A percentile compares a stretch with the other conserved stretches of the same genome.
Evolutionary conservation across 53 echinoderm and acorn worm genomes (phyloP).

Genomic region (Paracentrotus lividus): DNA sequence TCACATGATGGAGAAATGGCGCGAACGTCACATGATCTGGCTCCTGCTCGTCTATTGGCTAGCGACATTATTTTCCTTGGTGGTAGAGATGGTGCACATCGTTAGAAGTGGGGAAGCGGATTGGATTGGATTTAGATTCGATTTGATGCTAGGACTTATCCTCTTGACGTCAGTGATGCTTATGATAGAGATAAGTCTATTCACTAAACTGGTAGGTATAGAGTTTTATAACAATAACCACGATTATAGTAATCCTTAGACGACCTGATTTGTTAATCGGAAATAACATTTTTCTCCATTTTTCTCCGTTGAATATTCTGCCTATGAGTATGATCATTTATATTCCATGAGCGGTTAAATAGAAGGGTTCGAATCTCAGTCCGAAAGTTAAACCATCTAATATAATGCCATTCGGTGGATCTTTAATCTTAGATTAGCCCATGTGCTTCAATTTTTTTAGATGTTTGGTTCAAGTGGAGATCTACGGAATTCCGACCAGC

Average conservation of each 20-base stretch:
- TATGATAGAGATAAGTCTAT: conserved; percentile 11
- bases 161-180: conserved; percentile 7
- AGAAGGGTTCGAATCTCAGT: too few species aligned
- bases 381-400: too few species aligned
- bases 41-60: conserved; percentile 81
- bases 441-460: background rate
- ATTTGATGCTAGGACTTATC: conserved; percentile 21
- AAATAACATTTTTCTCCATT: too few species aligned
- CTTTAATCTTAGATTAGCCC: too few species aligned
- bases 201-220: background rate
- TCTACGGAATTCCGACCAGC: background rate
- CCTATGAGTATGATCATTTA: too few species aligned
- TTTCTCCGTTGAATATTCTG: too few species aligned
- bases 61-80: conserved; percentile 42
- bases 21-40: conserved; percentile 74
- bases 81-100: conserved; percentile 55
- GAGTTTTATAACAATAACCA: too few species aligned
- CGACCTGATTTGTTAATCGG: too few species aligned
- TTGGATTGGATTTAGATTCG: conserved; percentile 42
- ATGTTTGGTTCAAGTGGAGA: background rate
- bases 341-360: too few species aligned
- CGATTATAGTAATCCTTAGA: too few species aligned
- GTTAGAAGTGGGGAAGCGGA: conserved; percentile 8
- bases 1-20: conserved; percentile 86
- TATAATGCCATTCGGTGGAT: too few species aligned